Evolutionary conservation across 2,797 vertebrate genomes (phyloP), one percentile per base, ranked within the genome.

Genomic region (Premnoplex brunnescens): DNA sequence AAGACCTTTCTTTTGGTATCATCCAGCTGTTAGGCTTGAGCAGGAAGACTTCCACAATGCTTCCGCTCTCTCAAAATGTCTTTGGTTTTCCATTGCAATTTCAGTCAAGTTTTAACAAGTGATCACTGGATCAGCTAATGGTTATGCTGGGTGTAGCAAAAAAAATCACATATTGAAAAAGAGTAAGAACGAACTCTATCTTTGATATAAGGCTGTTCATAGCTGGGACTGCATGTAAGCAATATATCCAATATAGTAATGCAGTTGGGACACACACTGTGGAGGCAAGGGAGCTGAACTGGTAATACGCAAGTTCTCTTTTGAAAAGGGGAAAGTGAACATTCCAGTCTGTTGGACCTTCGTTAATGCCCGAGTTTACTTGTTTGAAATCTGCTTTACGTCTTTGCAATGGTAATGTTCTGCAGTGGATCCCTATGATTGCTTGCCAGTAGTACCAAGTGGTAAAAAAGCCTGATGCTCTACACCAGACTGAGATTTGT

Each of bases 371-470:
- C 0, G 2, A 66, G 54, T 79, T 71, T 48, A 37, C 37, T 71
- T 37, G 5, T 69, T 89, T 64, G 8, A 63, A 71, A 69, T 85
- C 84, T 88, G 67, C 51, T 87, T 72, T 88, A 71, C 21, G 19
- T 89, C 73, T 81, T 72, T 14, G 5, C 56, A 17, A 18, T 75
- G 46, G 59, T 72, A 32, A n/a, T 69, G 56, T 74, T 91, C 86
- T 85, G 58, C 24, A n/a, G 91, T 89, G 94, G 84, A 73, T 97
- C 83, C 62, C 49, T 91, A 9, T 72, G 88, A 90, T 88, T 96
- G 67, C 67, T 96, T 96, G 91, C 96, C 82, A 84, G 87, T 86
- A 92, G 86, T 78, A 74, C 62, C 39, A 85, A 96, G 86, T 88
- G 51, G 55, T 28, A 84, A 91, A 94, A 94, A 81, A 78, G 44